Base-by-base conservation (phyloP, 1,140 invertebrate genomes). In the Tetramorium simillimum region DNA sequence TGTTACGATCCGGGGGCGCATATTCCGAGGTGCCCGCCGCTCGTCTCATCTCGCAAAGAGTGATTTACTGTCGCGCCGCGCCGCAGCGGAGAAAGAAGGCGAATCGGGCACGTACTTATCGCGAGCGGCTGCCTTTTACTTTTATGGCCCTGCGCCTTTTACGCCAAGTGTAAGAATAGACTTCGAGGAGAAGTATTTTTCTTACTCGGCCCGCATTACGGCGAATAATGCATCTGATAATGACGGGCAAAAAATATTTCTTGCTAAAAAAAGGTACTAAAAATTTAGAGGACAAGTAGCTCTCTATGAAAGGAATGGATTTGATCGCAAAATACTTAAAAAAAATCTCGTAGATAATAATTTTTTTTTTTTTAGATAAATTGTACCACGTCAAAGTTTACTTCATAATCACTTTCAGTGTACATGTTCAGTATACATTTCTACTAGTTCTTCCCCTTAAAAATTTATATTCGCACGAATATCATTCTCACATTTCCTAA, bases 121-220 rank as follows among this genome's bases (percentile, higher is more conserved):
- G 51, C 80, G 24, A 73, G 51, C 24, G 69, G 70, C 69, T 37
- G 69, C 10, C 69, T 62, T 84, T 84, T 84, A 73, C 80, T 65
- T 65, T 80, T 80, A 80, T 49, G 37, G 51, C 21, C 14, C 33
- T 12, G 76, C 28, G 43, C 24, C 60, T 82, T 82, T 82, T 72
- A 58, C 67, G 67, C 40, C 40, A 75, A 53, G 28, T 58, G 53
- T 33, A 58, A 60, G 67, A 73, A 82, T 82, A 60, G 80, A 82
- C 70, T 73, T 73, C 53, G 72, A 24, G 72, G 33, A 18, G 24
- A 70, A 28, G 21, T 16, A 46, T 73, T 72, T 73, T 46, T 73
- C 53, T 73, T 40, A 24, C 28, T 46, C 51, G 49, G 65, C 16
- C 28, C 21, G 18, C 12, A 58, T 72, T 51, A 73, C 53, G 67